A percentile compares a stretch with the other conserved stretches of the same genome.
Conservation (phyloP, 92 coral and sea anemone genomes). For the Palythoa grandiflora region DNA sequence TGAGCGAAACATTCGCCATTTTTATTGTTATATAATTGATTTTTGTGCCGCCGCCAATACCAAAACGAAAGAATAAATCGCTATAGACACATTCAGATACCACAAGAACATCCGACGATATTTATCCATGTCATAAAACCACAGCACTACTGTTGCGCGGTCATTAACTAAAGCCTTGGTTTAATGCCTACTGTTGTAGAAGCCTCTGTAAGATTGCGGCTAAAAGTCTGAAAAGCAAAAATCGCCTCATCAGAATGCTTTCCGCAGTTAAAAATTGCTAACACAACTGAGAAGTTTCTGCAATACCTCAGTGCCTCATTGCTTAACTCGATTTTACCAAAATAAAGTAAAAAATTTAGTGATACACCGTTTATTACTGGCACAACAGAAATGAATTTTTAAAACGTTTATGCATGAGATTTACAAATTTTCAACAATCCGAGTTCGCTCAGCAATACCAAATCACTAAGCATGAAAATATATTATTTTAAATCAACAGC, state of each 20-base stretch:
- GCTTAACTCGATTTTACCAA: background rate
- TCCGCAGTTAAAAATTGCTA: background rate
- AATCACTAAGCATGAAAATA: too few relatives aligned
- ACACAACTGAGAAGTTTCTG: background rate
- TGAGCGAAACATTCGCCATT: too few relatives aligned
- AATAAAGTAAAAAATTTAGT: too few relatives aligned
- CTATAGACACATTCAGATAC: too few relatives aligned
- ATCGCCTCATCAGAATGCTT: background rate
- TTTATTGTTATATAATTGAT: too few relatives aligned
- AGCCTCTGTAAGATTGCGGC: background rate
- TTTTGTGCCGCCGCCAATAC: too few relatives aligned
- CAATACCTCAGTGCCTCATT: background rate
- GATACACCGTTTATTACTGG: background rate
- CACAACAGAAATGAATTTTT: background rate
- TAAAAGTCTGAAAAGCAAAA: background rate
- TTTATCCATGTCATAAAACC: background rate
- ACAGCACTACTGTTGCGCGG: background rate
- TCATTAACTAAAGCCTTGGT: background rate
- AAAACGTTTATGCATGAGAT: too few relatives aligned
- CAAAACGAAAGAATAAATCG: too few relatives aligned
- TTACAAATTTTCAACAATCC: too few relatives aligned
- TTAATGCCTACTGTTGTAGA: background rate
- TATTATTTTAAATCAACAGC: background rate
- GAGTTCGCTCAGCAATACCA: too few relatives aligned
- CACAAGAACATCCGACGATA: too few relatives aligned